Base-by-base conservation (phyloP, 2,888 invertebrate species). In the Drosophila differens region DNA sequence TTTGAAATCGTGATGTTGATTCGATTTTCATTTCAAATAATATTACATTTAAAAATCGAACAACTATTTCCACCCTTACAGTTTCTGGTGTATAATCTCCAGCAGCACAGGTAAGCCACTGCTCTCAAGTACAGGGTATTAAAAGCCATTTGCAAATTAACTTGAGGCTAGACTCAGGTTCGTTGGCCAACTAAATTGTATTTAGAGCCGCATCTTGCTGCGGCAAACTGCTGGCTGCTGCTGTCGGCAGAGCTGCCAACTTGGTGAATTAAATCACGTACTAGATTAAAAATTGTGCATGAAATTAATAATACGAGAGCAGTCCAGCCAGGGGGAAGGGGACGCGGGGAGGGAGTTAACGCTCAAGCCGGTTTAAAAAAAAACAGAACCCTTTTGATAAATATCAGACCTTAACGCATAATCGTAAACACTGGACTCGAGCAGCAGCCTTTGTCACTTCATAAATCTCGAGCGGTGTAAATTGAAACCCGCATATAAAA, bases 281-380 rank as follows among this genome's bases (percentile, higher is more conserved):
- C 92, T 86, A 92, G 92, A 93, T 92, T 93, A 93, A 93, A 92
- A 92, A 92, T 92, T 92, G 93, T 85, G 90, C 93, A 92, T 93
- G 91, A 92, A 92, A 93, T 93, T 92, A 92, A 90, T 91, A 92
- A 90, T 91, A 41, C 69, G 35, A 70, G 52, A 70, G 68, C 47
- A 28, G 57, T 69, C 47, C 4, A 9, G 25, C 47, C 22, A 47
- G 14, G 7, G 28, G 22, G 41, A n/a, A 41, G n/a, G 41, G 41
- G n/a, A 0, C 19, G n/a, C 2, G 39, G 7, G 4, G 3, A 22
- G 7, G 44, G 3, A 14, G 14, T 47, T 7, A 14, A 47, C 6
- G 22, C 22, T 47, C 14, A 16, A 47, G 22, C 47, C 47, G 47
- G 47, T 47, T 47, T 25, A 6, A 25, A n/a, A 41, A 2, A 14